Percentiles rank a stretch among this genome's conserved stretches.
Conservation (phyloP, 2,888 invertebrate genomes). For the Polyommatus icarus region DNA sequence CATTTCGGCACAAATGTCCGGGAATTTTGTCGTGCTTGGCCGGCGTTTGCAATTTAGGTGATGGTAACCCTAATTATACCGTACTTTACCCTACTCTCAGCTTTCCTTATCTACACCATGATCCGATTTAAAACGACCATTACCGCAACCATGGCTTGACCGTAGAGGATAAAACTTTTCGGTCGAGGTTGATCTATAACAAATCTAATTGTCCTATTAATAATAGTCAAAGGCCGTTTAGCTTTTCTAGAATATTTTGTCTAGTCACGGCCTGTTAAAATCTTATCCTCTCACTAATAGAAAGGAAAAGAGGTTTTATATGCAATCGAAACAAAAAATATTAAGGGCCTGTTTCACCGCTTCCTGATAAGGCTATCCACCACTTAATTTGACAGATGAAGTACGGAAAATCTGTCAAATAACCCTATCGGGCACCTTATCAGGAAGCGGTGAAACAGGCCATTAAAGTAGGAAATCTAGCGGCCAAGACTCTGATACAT, state of each 20-base stretch:
- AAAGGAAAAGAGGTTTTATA: neutral
- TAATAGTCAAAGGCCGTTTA: neutral
- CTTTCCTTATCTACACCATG: neutral
- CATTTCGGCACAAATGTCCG: no score
- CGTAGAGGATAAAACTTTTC: conserved; percentile 18
- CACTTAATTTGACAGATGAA: no score
- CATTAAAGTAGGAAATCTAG: no score
- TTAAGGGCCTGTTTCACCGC: no score
- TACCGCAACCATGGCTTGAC: neutral
- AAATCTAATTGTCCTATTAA: conserved; percentile 17
- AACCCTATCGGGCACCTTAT: no score
- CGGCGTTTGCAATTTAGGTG: no score
- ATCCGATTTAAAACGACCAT: neutral
- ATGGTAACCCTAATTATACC: neutral
- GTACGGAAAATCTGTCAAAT: no score
- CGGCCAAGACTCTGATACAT: no score
- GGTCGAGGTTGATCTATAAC: conserved; percentile 22
- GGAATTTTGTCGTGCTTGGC: no score
- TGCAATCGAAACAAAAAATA: neutral
- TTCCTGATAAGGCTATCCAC: no score
- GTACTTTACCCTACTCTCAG: neutral
- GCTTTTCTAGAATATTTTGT: neutral
- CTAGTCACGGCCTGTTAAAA: no score
- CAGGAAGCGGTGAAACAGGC: no score
- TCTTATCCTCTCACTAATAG: neutral